phyloP scores from a whole-genome alignment of 2,797 vertebrate species.

The Platalea minor region DNA sequence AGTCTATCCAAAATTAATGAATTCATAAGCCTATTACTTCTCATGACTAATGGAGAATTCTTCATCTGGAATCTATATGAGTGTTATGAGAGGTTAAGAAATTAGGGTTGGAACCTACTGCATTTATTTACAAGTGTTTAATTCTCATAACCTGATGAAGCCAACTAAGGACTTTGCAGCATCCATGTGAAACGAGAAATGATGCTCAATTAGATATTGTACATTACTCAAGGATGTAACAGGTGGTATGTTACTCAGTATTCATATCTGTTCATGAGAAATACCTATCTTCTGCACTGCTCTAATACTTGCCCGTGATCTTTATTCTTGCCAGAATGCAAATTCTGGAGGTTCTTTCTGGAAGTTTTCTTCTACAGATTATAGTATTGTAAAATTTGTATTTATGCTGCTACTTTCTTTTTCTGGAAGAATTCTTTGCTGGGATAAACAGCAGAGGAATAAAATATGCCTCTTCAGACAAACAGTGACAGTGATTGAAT shows the following conservation, averaged over 20 bases:
- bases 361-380: background rate
- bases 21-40: slow-evolving; percentile 33
- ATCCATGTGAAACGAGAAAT: background rate
- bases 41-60: slow-evolving; percentile 15
- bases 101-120: background rate
- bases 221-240: background rate
- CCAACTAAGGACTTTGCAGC: background rate
- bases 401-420: background rate
- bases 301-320: background rate
- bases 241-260: background rate
- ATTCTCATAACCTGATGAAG: background rate
- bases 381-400: background rate
- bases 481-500: background rate
- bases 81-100: slow-evolving; percentile 11
- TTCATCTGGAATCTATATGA: slow-evolving; percentile 16
- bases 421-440: background rate
- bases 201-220: background rate
- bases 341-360: background rate
- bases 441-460: background rate
- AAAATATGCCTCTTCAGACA: background rate
- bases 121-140: slow-evolving; percentile 10
- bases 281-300: background rate
- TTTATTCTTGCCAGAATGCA: background rate
- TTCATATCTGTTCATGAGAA: background rate
- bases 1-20: slow-evolving; percentile 9